phyloP scores from a whole-genome alignment of 2,797 vertebrate species.

The Semotilus atromaculatus region DNA sequence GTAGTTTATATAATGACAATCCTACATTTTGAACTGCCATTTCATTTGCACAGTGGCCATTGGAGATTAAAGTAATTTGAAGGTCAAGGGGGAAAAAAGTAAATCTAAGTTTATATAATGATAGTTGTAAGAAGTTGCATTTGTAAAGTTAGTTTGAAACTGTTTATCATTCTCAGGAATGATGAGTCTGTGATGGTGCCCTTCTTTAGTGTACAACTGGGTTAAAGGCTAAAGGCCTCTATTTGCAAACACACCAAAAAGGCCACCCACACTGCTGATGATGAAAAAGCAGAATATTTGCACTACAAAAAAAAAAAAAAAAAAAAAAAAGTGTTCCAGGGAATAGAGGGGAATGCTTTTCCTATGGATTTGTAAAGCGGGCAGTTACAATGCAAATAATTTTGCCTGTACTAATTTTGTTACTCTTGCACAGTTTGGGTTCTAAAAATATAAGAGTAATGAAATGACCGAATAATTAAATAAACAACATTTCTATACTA shows the following conservation, averaged over 20 bases:
- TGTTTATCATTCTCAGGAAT: neutral
- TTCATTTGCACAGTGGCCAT: neutral
- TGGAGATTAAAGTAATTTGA: neutral
- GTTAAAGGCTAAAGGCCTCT: conserved; percentile 7
- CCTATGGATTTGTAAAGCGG: neutral
- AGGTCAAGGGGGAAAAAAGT: neutral
- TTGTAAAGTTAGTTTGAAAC: neutral
- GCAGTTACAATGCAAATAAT: neutral
- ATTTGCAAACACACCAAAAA: conserved; percentile 7
- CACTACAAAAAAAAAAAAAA: neutral
- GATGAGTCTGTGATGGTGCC: neutral
- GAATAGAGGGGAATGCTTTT: neutral
- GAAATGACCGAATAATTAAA: neutral
- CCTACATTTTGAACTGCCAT: neutral
- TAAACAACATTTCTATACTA: neutral
- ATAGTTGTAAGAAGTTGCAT: neutral
- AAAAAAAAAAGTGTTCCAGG: neutral
- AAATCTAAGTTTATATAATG: neutral
- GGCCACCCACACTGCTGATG: neutral
- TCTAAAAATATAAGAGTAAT: neutral
- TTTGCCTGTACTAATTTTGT: neutral
- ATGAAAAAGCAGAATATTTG: conserved; percentile 23
- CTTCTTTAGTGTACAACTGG: neutral
- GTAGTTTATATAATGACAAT: neutral
- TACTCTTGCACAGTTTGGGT: neutral